These are phyloP conservation scores for Poecilia gillii DNA, from an alignment of 2,797 vertebrate genomes.

Conservation along the genomic window DNA sequence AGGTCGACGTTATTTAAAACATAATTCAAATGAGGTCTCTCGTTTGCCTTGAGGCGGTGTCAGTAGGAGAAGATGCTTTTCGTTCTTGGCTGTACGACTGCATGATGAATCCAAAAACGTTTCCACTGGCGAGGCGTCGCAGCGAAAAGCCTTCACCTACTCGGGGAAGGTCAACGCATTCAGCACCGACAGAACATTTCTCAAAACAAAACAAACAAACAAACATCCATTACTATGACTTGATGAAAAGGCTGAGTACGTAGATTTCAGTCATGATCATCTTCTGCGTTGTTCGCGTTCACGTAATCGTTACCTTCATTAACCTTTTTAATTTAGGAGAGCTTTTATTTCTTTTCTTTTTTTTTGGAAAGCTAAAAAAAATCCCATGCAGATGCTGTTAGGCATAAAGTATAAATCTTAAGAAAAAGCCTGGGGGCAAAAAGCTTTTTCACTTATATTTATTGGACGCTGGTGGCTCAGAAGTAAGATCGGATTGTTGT, in stretches of 20 bases:
- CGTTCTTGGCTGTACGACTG: slow-evolving; percentile 17
- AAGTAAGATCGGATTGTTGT: too few species aligned
- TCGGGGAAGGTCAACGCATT: slow-evolving; percentile 33
- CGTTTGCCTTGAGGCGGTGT: slow-evolving; percentile 19
- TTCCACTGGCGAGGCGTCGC: slow-evolving; percentile 14
- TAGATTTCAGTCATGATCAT: not conserved
- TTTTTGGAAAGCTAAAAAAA: not conserved
- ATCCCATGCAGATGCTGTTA: not conserved
- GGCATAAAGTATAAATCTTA: not conserved
- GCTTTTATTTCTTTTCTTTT: not conserved
- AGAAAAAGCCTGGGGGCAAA: not conserved
- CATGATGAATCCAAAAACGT: slow-evolving; percentile 9
- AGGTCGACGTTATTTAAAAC: slow-evolving; percentile 55
- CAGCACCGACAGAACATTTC: not conserved
- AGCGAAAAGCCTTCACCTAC: slow-evolving; percentile 11
- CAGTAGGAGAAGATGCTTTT: slow-evolving; percentile 3
- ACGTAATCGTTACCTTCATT: not conserved
- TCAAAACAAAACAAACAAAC: not conserved
- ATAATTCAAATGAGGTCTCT: slow-evolving; percentile 40
- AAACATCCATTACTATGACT: not conserved
- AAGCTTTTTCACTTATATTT: not conserved
- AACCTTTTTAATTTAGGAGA: not conserved
- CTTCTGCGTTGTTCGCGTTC: not conserved
- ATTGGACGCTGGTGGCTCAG: not conserved
- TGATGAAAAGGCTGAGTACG: not conserved